A percentile compares a stretch with the other conserved stretches of the same genome.
Evolutionary conservation across 37 sponge, comb jelly and placozoan species (phyloP).

Genomic region (Bolinopsis microptera): DNA sequence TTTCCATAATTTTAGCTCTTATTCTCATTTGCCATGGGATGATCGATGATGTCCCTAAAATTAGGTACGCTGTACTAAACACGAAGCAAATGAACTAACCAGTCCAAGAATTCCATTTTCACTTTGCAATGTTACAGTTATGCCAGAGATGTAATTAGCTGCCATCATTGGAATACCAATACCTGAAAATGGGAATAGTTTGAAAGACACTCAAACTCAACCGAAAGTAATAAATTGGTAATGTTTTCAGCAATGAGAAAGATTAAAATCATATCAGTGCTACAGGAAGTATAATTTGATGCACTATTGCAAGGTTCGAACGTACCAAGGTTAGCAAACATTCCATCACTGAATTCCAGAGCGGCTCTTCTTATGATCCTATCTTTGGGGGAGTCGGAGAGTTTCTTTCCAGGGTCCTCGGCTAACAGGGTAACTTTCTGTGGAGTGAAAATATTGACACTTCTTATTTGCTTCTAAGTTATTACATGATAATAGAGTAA

Average conservation of each 20-base stretch:
- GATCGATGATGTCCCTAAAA: too few species aligned
- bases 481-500: background rate
- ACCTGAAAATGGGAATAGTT: slow-evolving; percentile 68
- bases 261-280: too few species aligned
- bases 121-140: slow-evolving; percentile 87
- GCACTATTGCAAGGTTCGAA: too few species aligned
- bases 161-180: slow-evolving; percentile 96
- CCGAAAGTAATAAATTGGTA: background rate
- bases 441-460: background rate
- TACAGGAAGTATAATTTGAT: too few species aligned
- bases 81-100: slow-evolving; percentile 68
- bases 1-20: too few species aligned
- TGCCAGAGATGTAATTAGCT: slow-evolving; percentile 90
- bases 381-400: slow-evolving; percentile 69
- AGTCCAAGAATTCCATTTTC: slow-evolving; percentile 97
- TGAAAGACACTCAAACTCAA: background rate
- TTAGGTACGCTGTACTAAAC: too few species aligned
- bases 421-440: slow-evolving; percentile 51
- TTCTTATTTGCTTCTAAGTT: background rate
- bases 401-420: slow-evolving; percentile 8
- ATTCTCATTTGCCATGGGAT: too few species aligned
- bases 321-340: slow-evolving; percentile 80
- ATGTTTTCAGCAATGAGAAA: too few species aligned
- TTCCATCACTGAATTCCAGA: slow-evolving; percentile 92
- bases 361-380: slow-evolving; percentile 89